phyloP scores from a whole-genome alignment of 1,140 invertebrate genomes.

The Brachionus koreanus region DNA sequence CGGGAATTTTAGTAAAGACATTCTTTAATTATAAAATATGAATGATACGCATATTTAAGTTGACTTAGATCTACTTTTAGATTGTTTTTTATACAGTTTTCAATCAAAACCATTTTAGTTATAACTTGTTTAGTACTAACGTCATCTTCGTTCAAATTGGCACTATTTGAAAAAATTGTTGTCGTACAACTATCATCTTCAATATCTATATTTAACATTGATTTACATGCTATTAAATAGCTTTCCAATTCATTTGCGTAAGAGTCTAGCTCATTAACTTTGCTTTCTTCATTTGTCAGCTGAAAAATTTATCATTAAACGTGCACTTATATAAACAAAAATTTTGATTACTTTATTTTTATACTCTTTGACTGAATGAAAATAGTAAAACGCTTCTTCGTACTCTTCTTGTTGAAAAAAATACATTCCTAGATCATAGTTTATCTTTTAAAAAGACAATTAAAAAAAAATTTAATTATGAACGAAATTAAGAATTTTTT shows the following conservation, averaged over 20 bases:
- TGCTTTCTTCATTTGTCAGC: neutral
- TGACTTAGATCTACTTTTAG: neutral
- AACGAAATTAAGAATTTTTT: neutral
- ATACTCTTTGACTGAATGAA: conserved; percentile 20
- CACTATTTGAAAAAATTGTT: neutral
- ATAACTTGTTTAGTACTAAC: neutral
- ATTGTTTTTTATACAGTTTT: conserved; percentile 16
- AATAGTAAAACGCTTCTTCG: conserved; percentile 31
- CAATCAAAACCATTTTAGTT: conserved; percentile 8
- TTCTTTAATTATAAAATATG: neutral
- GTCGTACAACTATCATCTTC: neutral
- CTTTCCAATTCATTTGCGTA: conserved; percentile 41
- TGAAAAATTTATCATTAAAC: neutral
- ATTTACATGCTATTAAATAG: conserved; percentile 39
- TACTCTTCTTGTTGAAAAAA: conserved; percentile 43
- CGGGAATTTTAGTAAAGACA: conserved; percentile 26
- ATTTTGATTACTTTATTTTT: conserved; percentile 18
- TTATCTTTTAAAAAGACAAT: neutral
- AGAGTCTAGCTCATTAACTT: conserved; percentile 13
- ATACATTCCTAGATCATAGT: conserved; percentile 40
- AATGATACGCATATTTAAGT: neutral
- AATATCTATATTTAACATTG: conserved; percentile 36
- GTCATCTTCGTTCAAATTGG: neutral
- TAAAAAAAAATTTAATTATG: neutral
- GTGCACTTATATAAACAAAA: neutral